phyloP scores from a whole-genome alignment of 2,888 invertebrate genomes.

The Tipula helvola region DNA sequence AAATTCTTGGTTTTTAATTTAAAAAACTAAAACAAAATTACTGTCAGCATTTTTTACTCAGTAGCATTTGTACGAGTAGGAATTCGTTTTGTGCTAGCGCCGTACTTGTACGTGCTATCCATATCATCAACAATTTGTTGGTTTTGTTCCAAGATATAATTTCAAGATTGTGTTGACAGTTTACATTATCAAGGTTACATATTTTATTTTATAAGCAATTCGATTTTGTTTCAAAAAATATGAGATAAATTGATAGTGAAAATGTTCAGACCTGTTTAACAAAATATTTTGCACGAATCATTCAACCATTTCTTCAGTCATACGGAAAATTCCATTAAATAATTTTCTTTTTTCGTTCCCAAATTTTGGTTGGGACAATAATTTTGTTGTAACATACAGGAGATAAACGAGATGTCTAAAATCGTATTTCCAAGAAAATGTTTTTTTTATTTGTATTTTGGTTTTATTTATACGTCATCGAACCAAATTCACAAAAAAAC shows the following conservation, averaged over 20 bases:
- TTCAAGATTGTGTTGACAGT: background rate
- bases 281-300: background rate
- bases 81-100: background rate
- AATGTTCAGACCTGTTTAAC: background rate
- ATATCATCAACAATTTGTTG: background rate
- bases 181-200: background rate
- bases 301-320: background rate
- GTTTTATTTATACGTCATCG: background rate
- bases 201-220: background rate
- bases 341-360: background rate
- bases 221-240: background rate
- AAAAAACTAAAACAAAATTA: too few relatives aligned
- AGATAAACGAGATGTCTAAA: background rate
- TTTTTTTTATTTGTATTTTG: background rate
- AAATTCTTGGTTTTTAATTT: too few relatives aligned
- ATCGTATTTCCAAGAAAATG: background rate
- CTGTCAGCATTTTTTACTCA: background rate
- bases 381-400: background rate
- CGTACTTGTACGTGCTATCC: background rate
- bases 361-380: background rate
- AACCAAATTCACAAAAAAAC: background rate
- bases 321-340: background rate
- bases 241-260: background rate
- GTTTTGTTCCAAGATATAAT: too few relatives aligned
- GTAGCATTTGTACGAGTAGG: background rate